These are phyloP conservation scores for Eurois occulta DNA, from an alignment of 2,888 invertebrate genomes.

Conservation along the genomic window DNA sequence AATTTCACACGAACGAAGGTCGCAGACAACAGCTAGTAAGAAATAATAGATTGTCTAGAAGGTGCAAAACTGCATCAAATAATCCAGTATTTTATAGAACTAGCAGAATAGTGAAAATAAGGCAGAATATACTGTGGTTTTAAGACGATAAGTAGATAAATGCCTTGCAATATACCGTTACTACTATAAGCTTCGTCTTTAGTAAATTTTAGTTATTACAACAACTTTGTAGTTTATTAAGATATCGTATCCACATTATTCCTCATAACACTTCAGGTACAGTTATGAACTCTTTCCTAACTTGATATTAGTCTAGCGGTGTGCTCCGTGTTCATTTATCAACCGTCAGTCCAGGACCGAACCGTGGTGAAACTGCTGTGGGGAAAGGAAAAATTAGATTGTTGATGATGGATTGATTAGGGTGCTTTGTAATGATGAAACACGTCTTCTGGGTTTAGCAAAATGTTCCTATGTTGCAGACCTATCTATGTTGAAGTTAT, in stretches of 20 bases:
- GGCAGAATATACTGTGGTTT: neutral
- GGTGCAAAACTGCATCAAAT: too few relatives aligned
- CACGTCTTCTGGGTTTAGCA: neutral
- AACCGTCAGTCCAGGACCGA: conserved; percentile 25
- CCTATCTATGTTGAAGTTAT: neutral
- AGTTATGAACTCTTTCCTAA: conserved; percentile 49
- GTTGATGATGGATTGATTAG: neutral
- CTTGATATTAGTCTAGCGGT: conserved; percentile 54
- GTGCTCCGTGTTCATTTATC: conserved; percentile 40
- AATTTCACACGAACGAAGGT: too few relatives aligned
- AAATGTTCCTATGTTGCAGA: neutral
- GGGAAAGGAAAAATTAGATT: neutral
- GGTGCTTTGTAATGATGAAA: neutral
- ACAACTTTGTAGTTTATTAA: conserved; percentile 14
- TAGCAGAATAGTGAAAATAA: neutral
- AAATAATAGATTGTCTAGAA: too few relatives aligned
- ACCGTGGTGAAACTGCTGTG: neutral
- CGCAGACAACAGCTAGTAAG: too few relatives aligned
- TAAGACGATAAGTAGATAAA: neutral
- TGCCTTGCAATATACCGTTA: neutral
- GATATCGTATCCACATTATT: conserved; percentile 26
- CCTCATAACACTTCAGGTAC: conserved; percentile 20
- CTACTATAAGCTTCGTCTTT: neutral
- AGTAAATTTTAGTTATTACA: neutral
- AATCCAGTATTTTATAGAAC: too few relatives aligned